These are phyloP conservation scores for Stigmatopora argus DNA, from an alignment of 2,113 vertebrate genomes.

Conservation along the genomic window DNA sequence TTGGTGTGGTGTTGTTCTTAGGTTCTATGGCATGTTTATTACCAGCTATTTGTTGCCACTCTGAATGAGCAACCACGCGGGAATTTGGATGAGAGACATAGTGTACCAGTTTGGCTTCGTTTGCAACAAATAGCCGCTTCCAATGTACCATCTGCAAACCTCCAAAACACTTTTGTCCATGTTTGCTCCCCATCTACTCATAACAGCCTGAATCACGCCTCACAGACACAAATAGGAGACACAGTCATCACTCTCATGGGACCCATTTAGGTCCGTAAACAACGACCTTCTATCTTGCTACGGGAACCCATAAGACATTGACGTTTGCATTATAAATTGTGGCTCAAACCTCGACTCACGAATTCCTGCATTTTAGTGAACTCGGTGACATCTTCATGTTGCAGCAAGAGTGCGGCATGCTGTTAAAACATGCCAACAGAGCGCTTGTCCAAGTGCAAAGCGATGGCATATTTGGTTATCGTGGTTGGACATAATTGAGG, in stretches of 20 bases:
- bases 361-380: conserved; percentile 45
- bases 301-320: conserved; percentile 46
- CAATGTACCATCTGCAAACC: conserved; percentile 51
- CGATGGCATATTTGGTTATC: background rate
- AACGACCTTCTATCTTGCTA: conserved; percentile 58
- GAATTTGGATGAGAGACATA: conserved; percentile 47
- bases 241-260: conserved; percentile 56
- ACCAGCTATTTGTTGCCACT: conserved; percentile 43
- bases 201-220: conserved; percentile 54
- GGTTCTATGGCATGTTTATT: conserved; percentile 29
- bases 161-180: conserved; percentile 44
- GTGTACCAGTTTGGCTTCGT: conserved; percentile 46
- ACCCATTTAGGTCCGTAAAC: conserved; percentile 57
- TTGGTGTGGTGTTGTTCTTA: conserved; percentile 16
- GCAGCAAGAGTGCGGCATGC: conserved; percentile 26
- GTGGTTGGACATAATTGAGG: background rate
- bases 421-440: conserved; percentile 33
- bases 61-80: conserved; percentile 42
- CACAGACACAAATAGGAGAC: conserved; percentile 56
- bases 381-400: conserved; percentile 36
- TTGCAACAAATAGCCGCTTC: conserved; percentile 56
- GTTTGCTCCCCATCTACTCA: conserved; percentile 40
- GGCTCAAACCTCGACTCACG: conserved; percentile 36
- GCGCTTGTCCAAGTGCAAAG: conserved; percentile 1
- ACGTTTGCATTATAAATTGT: conserved; percentile 50